Conservation (phyloP, 2,888 invertebrate genomes). For the Ditylenchus weischeri region DNA sequence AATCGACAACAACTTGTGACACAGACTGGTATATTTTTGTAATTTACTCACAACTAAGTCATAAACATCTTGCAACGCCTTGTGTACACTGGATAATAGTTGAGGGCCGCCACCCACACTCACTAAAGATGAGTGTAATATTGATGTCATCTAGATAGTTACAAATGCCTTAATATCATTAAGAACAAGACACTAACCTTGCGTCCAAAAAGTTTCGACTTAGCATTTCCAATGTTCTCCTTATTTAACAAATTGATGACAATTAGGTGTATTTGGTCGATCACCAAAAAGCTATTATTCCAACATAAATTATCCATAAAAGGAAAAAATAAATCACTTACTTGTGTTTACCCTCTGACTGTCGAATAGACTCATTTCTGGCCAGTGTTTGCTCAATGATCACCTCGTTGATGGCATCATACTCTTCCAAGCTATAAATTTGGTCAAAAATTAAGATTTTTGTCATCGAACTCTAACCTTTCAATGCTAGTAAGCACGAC, state of each 20-base stretch:
- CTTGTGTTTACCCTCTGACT: slow-evolving; percentile 26
- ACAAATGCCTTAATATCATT: not conserved
- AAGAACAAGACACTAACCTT: not conserved
- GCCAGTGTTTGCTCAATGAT: slow-evolving; percentile 31
- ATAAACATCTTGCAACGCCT: slow-evolving; percentile 70
- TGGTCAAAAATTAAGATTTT: not conserved
- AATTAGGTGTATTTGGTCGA: slow-evolving; percentile 32
- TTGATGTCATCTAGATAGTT: not conserved
- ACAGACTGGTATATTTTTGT: too few species aligned
- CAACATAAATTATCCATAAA: not conserved
- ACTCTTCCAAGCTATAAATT: slow-evolving; percentile 18
- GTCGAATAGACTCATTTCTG: slow-evolving; percentile 29
- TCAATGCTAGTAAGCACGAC: slow-evolving; percentile 12
- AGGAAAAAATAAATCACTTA: not conserved
- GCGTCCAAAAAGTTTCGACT: too few species aligned
- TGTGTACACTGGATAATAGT: slow-evolving; percentile 30
- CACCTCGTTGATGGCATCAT: slow-evolving; percentile 25
- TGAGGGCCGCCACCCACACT: slow-evolving; percentile 18
- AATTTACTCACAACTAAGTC: slow-evolving; percentile 68
- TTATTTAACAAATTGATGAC: slow-evolving; percentile 27
- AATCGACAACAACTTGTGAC: too few species aligned
- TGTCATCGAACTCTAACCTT: not conserved
- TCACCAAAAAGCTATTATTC: slow-evolving; percentile 3
- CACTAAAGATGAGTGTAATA: slow-evolving; percentile 15
- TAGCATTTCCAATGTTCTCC: too few species aligned